These are phyloP conservation scores for Ramphastos sulfuratus DNA, from an alignment of 2,113 vertebrate species.

Conservation along the genomic window DNA sequence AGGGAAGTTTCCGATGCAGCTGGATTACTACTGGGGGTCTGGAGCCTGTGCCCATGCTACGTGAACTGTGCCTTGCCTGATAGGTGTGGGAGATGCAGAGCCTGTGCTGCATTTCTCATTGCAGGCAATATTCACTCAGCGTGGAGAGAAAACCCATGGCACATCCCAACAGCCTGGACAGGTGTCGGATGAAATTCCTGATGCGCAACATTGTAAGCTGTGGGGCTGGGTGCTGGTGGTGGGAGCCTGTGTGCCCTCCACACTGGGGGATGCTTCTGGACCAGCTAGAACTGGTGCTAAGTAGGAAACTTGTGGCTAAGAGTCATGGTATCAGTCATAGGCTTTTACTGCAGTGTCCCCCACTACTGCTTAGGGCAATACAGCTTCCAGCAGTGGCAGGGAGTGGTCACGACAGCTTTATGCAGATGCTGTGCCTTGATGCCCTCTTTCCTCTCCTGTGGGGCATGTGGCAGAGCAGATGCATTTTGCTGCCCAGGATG, in stretches of 20 bases:
- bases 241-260: rapidly evolving
- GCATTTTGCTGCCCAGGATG: neutral
- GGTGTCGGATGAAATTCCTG: constrained; percentile 79
- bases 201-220: constrained; percentile 82
- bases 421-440: neutral
- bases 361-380: neutral
- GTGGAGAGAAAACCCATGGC: constrained; percentile 79
- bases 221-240: neutral
- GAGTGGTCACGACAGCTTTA: neutral
- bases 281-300: neutral
- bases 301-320: neutral
- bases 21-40: neutral
- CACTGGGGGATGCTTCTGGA: neutral
- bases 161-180: constrained; percentile 86
- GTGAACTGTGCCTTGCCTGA: neutral
- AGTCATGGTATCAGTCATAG: neutral
- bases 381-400: neutral
- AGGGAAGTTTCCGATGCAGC: neutral
- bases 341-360: neutral
- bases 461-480: neutral
- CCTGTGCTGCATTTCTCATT: neutral
- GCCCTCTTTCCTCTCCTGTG: neutral
- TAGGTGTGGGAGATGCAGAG: neutral
- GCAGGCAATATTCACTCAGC: constrained; percentile 82
- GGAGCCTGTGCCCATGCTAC: neutral